Conservation (phyloP, 2,797 vertebrate genomes). For the Cetoscarus ocellatus region DNA sequence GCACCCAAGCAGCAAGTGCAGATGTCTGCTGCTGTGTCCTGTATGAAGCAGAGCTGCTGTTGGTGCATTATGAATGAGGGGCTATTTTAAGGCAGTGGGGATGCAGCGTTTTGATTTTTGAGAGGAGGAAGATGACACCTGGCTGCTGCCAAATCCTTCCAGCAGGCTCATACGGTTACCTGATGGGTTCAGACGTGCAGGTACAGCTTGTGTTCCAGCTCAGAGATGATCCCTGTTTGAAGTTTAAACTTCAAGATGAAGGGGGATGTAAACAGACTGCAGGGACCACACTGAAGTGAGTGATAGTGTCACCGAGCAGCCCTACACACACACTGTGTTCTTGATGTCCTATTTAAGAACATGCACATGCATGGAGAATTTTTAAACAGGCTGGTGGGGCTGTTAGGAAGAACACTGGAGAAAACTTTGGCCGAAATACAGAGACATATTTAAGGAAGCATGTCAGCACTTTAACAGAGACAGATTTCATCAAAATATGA, state of each 20-base stretch:
- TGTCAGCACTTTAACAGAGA: not conserved
- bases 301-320: slow-evolving; percentile 42
- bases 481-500: too few relatives aligned
- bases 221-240: slow-evolving; percentile 57
- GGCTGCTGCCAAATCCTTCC: slow-evolving; percentile 72
- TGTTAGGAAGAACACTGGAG: not conserved
- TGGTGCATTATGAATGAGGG: slow-evolving; percentile 83
- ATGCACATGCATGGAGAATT: not conserved
- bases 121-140: slow-evolving; percentile 75
- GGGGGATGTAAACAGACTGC: slow-evolving; percentile 50
- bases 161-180: slow-evolving; percentile 37
- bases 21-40: slow-evolving; percentile 79
- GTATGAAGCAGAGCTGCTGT: slow-evolving; percentile 63
- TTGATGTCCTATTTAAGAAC: slow-evolving; percentile 27
- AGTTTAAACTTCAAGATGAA: slow-evolving; percentile 26
- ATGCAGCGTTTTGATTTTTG: slow-evolving; percentile 79
- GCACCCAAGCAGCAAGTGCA: slow-evolving; percentile 77
- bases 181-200: slow-evolving; percentile 65
- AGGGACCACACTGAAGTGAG: slow-evolving; percentile 41
- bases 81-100: slow-evolving; percentile 79
- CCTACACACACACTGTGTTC: slow-evolving; percentile 15
- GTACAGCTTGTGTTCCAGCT: slow-evolving; percentile 56
- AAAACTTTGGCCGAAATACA: not conserved
- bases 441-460: not conserved
- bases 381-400: slow-evolving; percentile 7